Base-by-base conservation (phyloP, 2,113 vertebrate genomes). In the Oreochromis niloticus region DNA sequence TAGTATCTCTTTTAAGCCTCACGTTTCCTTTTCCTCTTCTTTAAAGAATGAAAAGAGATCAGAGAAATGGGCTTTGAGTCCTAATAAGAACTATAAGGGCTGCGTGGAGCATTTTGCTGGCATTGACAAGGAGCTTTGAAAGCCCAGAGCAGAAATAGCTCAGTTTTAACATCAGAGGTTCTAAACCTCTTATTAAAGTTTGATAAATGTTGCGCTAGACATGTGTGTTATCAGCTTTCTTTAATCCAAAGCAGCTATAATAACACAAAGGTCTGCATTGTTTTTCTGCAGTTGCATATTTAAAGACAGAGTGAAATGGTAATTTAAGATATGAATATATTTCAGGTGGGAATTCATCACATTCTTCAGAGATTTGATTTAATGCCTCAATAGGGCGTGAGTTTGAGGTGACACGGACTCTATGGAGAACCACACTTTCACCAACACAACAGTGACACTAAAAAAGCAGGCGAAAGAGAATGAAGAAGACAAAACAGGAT, bases 91-190 rank as follows among this genome's bases (percentile, higher is more conserved):
- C 43, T 88, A 50, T 81, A 78, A 89, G 63, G 24, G 46, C 82
- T 86, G 54, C 1, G 16, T 63, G 32, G 41, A 59, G 71, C 57
- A 41, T 89, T 79, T 81, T 87, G 55, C 78, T 75, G 81, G 79
- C 39, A n/a, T 81, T 84, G 83, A 91, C 91, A 78, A 22, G 63
- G 78, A 84, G 81, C 83, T 86, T 90, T 92, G 54, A 92, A 90
- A 88, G 79, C 75, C 57, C 55, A 32, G 13, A 86, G 87, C 85
- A 86, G 71, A 90, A 92, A 91, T 85, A 91, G 82, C 83, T 84
- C 57, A 16, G 41, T 90, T 91, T 92, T 84, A 55, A 88, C 66
- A 82, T 84, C 85, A 91, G 50, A 85, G 27, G 6, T 68, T 84
- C n/a, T 54, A 84, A 85, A 88, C 32, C 73, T 68, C 61, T 92